Base-by-base conservation (phyloP, 2,797 vertebrate species). In the Enteromius paludinosus region DNA sequence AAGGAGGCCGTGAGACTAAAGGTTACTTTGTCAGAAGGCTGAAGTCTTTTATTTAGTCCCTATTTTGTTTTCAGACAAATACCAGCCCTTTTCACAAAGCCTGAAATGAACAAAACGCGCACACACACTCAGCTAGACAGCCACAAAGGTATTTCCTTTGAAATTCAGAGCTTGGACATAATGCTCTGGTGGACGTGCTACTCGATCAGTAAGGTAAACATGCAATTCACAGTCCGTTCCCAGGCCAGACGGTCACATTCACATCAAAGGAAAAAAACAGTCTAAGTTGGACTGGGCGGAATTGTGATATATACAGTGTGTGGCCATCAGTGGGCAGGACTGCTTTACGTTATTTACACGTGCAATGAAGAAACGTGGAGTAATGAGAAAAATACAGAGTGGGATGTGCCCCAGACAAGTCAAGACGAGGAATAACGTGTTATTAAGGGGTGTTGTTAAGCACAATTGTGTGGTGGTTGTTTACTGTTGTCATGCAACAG, bases 121-220 rank as follows among this genome's bases (percentile, higher is more conserved):
- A 77, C 84, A 81, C 73, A 76, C 77, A 38, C 66, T 66, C 75
- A 79, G 35, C 62, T 68, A 81, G 77, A 75, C 71, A 66, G 12
- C 30, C 82, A 82, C 75, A 80, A 52, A 87, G 79, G 84, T 83
- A 84, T 78, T 87, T 81, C 87, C 86, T 80, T 85, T 79, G 78
- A 82, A 84, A 59, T 52, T 86, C 75, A 83, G 66, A 59, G 78
- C 79, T 86, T 52, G 68, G 82, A 81, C 73, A 83, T 83, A 85
- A 85, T 72, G 82, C 83, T 79, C 75, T 76, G 47, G 66, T 86
- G 83, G 83, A 83, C 61, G 77, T 80, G 69, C 78, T 45, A 78
- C 23, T 81, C 78, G 86, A 89, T 90, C 84, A 82, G 87, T 85
- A 89, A 54, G 76, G 89, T 82, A 90, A 92, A 91, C 86, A 89